phyloP scores from a whole-genome alignment of 2,888 invertebrate genomes.

The Polymixis flavicincta region DNA sequence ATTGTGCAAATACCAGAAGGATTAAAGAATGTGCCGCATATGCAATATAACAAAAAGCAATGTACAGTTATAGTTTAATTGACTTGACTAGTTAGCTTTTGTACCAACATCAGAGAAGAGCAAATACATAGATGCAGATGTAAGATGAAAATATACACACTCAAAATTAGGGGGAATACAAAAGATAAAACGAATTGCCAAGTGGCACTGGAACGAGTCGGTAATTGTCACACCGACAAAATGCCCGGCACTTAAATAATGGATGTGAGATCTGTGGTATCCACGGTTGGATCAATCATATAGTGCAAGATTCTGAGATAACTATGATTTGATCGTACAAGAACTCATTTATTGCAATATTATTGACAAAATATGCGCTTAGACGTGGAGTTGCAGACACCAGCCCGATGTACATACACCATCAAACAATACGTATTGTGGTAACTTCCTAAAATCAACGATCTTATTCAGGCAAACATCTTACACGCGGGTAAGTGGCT shows the following conservation, averaged over 20 bases:
- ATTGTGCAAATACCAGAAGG: too few species aligned
- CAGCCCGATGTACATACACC: not conserved
- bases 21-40: not conserved
- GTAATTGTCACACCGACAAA: slow-evolving; percentile 46
- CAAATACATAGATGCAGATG: not conserved
- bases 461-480: not conserved
- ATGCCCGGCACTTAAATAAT: slow-evolving; percentile 35
- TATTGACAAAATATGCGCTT: slow-evolving; percentile 2
- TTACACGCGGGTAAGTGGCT: not conserved
- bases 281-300: slow-evolving; percentile 26
- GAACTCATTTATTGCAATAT: slow-evolving; percentile 6
- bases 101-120: not conserved
- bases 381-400: not conserved
- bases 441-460: not conserved
- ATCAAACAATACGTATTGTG: not conserved
- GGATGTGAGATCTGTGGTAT: slow-evolving; percentile 12
- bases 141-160: slow-evolving; percentile 2
- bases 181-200: not conserved
- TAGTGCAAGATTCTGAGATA: slow-evolving; percentile 24
- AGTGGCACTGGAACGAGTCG: slow-evolving; percentile 32
- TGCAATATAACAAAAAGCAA: not conserved
- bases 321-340: slow-evolving; percentile 4
- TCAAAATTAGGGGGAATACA: slow-evolving; percentile 12
- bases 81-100: not conserved
- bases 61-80: not conserved